Percentiles rank a stretch among this genome's conserved stretches.
Conservation (phyloP, 2,113 vertebrate species). For the Vidua chalybeata region DNA sequence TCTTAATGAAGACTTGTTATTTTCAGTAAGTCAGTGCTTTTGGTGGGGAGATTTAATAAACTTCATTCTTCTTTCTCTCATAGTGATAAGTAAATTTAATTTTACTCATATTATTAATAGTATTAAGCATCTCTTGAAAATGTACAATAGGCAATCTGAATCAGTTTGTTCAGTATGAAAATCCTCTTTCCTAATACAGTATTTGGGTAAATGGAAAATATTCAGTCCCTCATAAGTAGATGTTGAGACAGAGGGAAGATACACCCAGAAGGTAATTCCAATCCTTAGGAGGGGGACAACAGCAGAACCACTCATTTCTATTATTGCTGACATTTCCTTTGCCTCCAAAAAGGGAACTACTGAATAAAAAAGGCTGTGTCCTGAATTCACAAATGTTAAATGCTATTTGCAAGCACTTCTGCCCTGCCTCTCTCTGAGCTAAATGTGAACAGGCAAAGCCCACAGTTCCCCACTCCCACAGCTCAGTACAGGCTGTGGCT, state of each 20-base stretch:
- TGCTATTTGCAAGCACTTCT: background rate
- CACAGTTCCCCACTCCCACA: fast-evolving
- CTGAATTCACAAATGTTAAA: background rate
- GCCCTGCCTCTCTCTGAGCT: background rate
- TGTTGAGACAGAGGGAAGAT: background rate
- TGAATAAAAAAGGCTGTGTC: background rate
- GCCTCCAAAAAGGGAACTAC: background rate
- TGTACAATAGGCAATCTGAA: background rate
- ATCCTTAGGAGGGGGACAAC: background rate
- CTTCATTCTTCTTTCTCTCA: conserved; percentile 26
- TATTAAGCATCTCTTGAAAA: background rate
- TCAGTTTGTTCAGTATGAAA: background rate
- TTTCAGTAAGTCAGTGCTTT: conserved; percentile 33
- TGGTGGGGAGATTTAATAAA: conserved; percentile 36
- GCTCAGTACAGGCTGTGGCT: background rate
- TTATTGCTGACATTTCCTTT: background rate
- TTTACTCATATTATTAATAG: conserved; percentile 5
- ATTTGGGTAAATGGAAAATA: background rate
- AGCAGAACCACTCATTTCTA: background rate
- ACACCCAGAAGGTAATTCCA: background rate
- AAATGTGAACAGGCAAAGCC: too few species aligned
- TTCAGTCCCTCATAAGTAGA: background rate
- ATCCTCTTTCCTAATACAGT: background rate
- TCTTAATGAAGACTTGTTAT: conserved; percentile 49
- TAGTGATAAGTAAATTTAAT: conserved; percentile 50